Evolutionary conservation across 2,888 invertebrate species (phyloP), one percentile per base, ranked within the genome.

Genomic region (Crocallis elinguaria): DNA sequence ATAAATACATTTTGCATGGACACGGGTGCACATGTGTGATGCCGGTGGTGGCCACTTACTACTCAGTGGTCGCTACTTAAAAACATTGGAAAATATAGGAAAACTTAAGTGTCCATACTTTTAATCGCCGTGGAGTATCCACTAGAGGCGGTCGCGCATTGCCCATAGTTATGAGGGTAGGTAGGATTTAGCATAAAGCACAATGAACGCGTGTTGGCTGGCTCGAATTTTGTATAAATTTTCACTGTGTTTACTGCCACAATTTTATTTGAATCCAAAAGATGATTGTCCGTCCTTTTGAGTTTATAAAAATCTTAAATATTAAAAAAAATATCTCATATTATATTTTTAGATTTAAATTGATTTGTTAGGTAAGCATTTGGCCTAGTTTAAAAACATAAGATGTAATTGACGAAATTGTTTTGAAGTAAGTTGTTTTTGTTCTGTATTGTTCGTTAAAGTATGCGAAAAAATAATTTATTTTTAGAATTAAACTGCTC

Each of bases 401-500:
- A 21, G 6, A 19, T 11, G 36, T 36, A 12, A 33, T 13, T 14
- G 14, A 38, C 14, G n/a, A 25, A 9, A n/a, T 23, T 25, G 1
- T 25, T 23, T n/a, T 11, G 12, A 12, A 29, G 11, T 32, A 12
- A 11, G 14, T 5, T 25, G 19, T 37, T 21, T 23, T 16, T 33
- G n/a, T 41, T 38, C 7, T 23, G 9, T 36, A 3, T 25, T 9
- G 1, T 33, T 42, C 21, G 14, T 42, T n/a, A 39, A 29, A 36
- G 13, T 25, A 25, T 17, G 36, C 35, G 7, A 30, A 29, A 46
- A 12, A 27, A 37, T 39, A 27, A 12, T 49, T 49, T 36, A 38
- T 38, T 43, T 49, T 44, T 53, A 42, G 41, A 54, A 50, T 51
- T 44, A 54, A 64, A 58, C 62, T 65, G 78, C 74, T 77, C 73